Evolutionary conservation across 2,888 invertebrate species (phyloP), one percentile per base, ranked within the genome.

Genomic region (Catonia carolina): DNA sequence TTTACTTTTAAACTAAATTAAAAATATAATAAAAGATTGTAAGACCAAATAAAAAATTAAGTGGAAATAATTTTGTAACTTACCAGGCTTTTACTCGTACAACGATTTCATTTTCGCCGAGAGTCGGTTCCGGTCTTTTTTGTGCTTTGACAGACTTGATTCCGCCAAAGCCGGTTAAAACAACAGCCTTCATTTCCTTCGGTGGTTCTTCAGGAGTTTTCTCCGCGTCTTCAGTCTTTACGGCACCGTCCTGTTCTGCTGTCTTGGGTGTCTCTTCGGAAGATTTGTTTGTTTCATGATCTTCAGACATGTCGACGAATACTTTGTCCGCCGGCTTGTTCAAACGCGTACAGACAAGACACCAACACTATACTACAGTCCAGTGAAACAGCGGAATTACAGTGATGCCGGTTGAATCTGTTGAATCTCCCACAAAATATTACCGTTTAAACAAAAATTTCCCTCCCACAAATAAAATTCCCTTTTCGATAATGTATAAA

Each of bases 81-180:
- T 70, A 91, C 91, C 90, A 89, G 69, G 90, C 87, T 73, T 86
- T 87, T 56, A 90, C 89, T 65, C 88, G 79, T 69, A 91, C 86
- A 59, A 89, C 78, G 61, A 91, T 85, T 73, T 91, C 85, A 66
- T 85, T 85, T 70, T 85, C 84, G 65, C 75, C 78, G 55, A 80
- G 71, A 65, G 81, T 74, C 37, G 88, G 86, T 71, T 89, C 88
- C 22, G 87, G 85, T 70, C 86, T 86, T 73, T 84, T 87, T 68
- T 84, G 78, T 64, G 88, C 84, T 76, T 90, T 90, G 66, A 91
- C 85, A 70, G 86, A 84, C 73, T 90, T 90, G 61, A 89, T 77
- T 41, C 90, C 90, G 37, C 91, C 92, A 74, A 89, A 92, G 67
- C 88, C 86, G 64, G 85, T 86, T 66, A 91, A 80, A 62, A 89